Evolutionary conservation across 2,113 vertebrate species (phyloP), one percentile per base, ranked within the genome.

Genomic region (Forbesichthys agassizii): DNA sequence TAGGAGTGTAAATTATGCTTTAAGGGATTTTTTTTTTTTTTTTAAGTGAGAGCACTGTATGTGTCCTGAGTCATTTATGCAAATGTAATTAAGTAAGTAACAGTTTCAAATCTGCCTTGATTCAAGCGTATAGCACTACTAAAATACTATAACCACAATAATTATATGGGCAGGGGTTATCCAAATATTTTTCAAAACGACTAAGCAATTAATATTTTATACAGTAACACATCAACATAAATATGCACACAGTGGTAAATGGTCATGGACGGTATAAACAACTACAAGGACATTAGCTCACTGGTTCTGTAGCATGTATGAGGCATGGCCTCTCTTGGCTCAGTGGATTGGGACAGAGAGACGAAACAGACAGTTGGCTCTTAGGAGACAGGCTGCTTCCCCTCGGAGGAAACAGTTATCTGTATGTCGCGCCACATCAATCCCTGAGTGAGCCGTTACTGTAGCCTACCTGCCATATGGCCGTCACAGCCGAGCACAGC

Each of bases 381-480:
- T 71, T 68, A 74, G 70, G 76, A 82, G 82, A 79, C 52, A 61
- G 69, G 65, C 71, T 75, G 77, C 81, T 83, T 83, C 81, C 75
- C 74, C 63, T 65, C 63, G 42, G 70, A 78, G 73, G 82, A 82
- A 74, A 84, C 82, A 67, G 72, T 89, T 88, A 83, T 90, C 86
- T 87, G 77, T 46, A 68, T 70, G 79, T 88, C 70, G 53, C 64
- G 63, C 84, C 72, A 80, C 85, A 81, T 82, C 81, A 78, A 64
- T 82, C 82, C 82, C 77, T 13, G 73, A 88, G 84, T 77, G 86
- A 88, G 88, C 79, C 54, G 77, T 88, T 88, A 84, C 83, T 74
- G 84, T 81, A 79, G 76, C 74, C 57, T 84, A 93, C 92, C 92
- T 93, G 92, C 81, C 90, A 86, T 86, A 92, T 92, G 84, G 88